phyloP scores from a whole-genome alignment of 1,140 invertebrate species.

The Lepidurus packardi region DNA sequence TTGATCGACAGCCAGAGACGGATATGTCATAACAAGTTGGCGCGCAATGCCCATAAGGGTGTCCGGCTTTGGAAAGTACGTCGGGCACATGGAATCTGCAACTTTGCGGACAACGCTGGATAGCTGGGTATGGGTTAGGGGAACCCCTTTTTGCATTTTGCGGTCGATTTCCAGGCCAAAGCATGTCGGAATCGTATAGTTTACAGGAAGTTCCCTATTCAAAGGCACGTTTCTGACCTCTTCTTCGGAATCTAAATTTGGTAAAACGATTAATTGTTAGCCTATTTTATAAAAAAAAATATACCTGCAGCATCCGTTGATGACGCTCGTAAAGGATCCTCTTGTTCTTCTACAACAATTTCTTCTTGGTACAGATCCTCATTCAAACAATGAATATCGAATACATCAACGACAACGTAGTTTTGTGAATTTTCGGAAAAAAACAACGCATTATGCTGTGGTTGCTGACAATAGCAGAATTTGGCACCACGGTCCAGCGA shows the following conservation, averaged over 20 bases:
- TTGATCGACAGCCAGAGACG: neutral
- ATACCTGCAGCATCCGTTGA: too few relatives aligned
- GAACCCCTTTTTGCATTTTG: neutral
- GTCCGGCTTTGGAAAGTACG: neutral
- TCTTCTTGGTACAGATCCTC: too few relatives aligned
- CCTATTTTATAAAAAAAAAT: too few relatives aligned
- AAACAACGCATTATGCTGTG: too few relatives aligned
- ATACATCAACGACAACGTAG: too few relatives aligned
- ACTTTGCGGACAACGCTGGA: neutral
- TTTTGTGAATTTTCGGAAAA: too few relatives aligned
- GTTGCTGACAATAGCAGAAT: too few relatives aligned
- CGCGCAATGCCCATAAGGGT: neutral
- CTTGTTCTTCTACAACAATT: too few relatives aligned
- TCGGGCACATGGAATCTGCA: neutral
- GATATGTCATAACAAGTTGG: neutral
- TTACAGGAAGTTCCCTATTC: neutral
- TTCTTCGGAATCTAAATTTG: too few relatives aligned
- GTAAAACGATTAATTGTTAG: too few relatives aligned
- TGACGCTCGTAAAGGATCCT: too few relatives aligned
- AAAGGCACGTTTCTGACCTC: neutral
- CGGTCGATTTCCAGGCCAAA: neutral
- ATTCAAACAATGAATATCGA: too few relatives aligned
- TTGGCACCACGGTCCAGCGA: neutral
- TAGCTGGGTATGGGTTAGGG: neutral
- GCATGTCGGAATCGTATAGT: neutral